Conservation (phyloP, 2,797 vertebrate species). For the Chloroceryle inda region DNA sequence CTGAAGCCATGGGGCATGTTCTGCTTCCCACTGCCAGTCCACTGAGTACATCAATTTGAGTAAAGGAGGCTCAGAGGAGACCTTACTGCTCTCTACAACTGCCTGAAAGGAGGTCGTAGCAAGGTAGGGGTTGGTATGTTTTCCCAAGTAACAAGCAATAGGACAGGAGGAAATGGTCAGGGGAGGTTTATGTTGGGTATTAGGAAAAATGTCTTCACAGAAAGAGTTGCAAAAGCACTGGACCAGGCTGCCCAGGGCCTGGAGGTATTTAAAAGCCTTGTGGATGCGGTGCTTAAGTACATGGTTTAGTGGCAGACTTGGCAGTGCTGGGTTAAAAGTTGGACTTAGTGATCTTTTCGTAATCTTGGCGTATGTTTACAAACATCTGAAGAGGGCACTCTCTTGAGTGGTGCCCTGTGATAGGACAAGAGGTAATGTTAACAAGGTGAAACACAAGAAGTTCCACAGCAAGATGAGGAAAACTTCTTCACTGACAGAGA, state of each 20-base stretch:
- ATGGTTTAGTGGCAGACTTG: neutral
- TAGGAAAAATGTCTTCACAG: neutral
- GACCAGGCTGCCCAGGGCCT: neutral
- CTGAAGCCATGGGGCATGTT: neutral
- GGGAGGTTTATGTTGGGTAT: neutral
- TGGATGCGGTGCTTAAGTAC: neutral
- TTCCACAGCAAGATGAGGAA: too few species aligned
- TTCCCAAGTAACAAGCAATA: neutral
- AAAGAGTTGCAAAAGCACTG: neutral
- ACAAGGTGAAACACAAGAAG: too few species aligned
- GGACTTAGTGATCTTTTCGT: neutral
- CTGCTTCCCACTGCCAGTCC: neutral
- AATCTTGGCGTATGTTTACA: too few species aligned
- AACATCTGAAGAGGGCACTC: too few species aligned
- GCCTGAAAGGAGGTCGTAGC: neutral
- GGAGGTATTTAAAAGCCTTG: neutral
- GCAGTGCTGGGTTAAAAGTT: neutral
- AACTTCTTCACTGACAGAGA: too few species aligned
- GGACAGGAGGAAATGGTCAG: neutral
- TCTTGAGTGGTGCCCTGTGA: too few species aligned
- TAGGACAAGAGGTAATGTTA: too few species aligned
- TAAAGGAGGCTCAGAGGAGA: neutral
- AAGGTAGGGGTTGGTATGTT: neutral
- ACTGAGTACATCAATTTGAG: neutral
- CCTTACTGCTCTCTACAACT: neutral